Percentiles rank a stretch among this genome's conserved stretches.
Evolutionary conservation across 2,888 invertebrate genomes (phyloP).

Genomic region (Parochlus steinenii): DNA sequence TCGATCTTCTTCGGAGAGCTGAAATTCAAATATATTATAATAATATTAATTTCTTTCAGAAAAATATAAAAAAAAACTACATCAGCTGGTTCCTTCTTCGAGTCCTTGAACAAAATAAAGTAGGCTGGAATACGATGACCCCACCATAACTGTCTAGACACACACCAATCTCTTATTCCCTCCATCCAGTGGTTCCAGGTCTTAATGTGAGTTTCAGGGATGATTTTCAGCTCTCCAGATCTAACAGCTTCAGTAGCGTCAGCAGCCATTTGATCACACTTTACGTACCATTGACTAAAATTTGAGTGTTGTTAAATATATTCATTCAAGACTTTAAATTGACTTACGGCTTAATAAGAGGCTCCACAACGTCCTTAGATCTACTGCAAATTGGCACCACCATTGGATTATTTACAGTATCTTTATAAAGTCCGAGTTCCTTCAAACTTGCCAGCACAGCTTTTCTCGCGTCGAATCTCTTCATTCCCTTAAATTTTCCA

Average conservation of each 20-base stretch:
- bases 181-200: conserved; percentile 96
- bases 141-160: conserved; percentile 98
- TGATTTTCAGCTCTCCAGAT: conserved; percentile 66
- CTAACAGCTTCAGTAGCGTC: conserved; percentile 67
- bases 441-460: conserved; percentile 62
- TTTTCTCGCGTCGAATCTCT: conserved; percentile 78
- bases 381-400: conserved; percentile 90
- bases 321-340: conserved; percentile 7
- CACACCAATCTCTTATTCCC: conserved; percentile 96
- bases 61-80: conserved; percentile 25
- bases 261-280: conserved; percentile 77
- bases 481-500: conserved; percentile 68
- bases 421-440: conserved; percentile 53
- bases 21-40: conserved; percentile 4
- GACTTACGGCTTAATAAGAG: conserved; percentile 76
- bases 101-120: conserved; percentile 42
- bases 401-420: conserved; percentile 83
- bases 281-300: conserved; percentile 48
- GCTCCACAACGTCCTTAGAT: conserved; percentile 95
- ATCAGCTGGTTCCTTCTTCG: conserved; percentile 22
- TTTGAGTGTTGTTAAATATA: not conserved
- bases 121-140: conserved; percentile 97
- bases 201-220: conserved; percentile 80
- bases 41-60: conserved; percentile 5
- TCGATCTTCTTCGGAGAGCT: conserved; percentile 35